Evolutionary conservation across 2,888 invertebrate genomes (phyloP), one percentile per base, ranked within the genome.

Genomic region (Idaea dimidiata): DNA sequence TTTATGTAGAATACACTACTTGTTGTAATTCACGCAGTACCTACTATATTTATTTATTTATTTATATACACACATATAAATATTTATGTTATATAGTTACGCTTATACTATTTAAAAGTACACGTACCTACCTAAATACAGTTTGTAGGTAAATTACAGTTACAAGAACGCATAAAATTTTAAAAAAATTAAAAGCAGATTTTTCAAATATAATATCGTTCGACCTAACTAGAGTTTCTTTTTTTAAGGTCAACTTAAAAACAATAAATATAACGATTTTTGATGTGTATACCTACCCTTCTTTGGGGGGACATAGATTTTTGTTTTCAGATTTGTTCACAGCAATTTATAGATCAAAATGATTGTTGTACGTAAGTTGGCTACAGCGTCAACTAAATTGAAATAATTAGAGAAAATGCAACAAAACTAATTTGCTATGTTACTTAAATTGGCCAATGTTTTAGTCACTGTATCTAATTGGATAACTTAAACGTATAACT

Each of bases 271-370:
- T 14, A 67, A 63, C 62, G 16, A 64, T 69, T 68, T 65, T 62
- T 68, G 43, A 24, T 24, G 24, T 24, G 24, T 24, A 5, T 24
- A 24, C 24, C 24, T 24, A 24, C 24, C 24, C 58, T 61, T 61
- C 18, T 67, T 62, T 43, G 10, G 43, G 43, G 43, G 14, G 14
- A n/a, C 43, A 43, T 14, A 43, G 43, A 43, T 43, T 43, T 43
- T 43, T 43, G 10, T 43, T 43, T 43, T 43, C 43, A 43, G 43
- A 43, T 43, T 43, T 43, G 6, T 43, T 78, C 76, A 70, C 77
- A 78, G 77, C 72, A 57, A 43, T 14, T 43, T 43, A 43, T 43
- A 43, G 43, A 10, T 43, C 43, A 43, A 43, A 14, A 43, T 43
- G 43, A 43, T 43, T 43, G 43, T 43, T 43, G 10, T 43, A 43